These are phyloP conservation scores for Triplophysa tibetana DNA, from an alignment of 2,113 vertebrate species.

Conservation along the genomic window DNA sequence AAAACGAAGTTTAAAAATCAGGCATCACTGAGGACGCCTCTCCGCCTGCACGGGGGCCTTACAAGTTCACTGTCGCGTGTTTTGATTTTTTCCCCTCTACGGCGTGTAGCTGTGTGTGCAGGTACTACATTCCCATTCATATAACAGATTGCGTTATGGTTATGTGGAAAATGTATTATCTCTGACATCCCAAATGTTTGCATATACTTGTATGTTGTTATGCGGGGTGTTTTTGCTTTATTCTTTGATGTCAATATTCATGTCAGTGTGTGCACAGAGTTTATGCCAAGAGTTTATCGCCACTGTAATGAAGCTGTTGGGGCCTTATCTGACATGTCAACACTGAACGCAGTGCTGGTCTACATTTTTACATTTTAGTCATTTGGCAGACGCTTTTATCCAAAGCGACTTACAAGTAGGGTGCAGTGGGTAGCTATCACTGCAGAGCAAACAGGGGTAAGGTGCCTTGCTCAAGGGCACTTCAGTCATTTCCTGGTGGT, in stretches of 20 bases:
- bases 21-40: constrained; percentile 49
- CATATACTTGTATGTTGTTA: not conserved
- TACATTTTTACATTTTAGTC: too few relatives aligned
- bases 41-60: constrained; percentile 26
- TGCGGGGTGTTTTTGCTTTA: not conserved
- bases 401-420: too few relatives aligned
- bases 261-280: not conserved
- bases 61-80: constrained; percentile 36
- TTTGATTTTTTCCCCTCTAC: constrained; percentile 14
- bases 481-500: too few relatives aligned
- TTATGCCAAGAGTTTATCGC: not conserved
- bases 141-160: not conserved
- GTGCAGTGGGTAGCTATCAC: too few relatives aligned
- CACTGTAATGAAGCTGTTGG: not conserved
- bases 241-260: not conserved
- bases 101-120: not conserved
- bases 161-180: not conserved
- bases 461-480: too few relatives aligned
- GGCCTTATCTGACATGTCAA: not conserved
- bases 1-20: not conserved
- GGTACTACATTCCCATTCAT: constrained; percentile 2
- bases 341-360: not conserved
- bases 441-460: too few relatives aligned
- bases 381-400: too few relatives aligned
- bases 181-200: not conserved